These are phyloP conservation scores for Montipora sp. DNA, from an alignment of 64 coral and sea anemone species.

Conservation along the genomic window DNA sequence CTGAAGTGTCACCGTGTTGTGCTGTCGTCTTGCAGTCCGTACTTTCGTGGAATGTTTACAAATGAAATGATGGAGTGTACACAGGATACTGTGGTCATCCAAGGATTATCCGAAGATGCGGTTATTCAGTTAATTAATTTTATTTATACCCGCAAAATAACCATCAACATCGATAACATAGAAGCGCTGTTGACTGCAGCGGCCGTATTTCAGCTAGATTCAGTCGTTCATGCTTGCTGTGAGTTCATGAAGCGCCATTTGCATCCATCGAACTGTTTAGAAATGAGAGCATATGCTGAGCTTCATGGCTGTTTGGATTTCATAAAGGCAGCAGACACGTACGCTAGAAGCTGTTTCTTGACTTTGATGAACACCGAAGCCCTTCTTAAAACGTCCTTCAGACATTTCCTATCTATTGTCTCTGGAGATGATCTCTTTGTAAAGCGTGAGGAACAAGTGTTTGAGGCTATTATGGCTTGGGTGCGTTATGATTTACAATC, in stretches of 20 bases:
- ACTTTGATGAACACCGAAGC: conserved; percentile 74
- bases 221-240: conserved; percentile 93
- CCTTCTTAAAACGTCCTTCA: conserved; percentile 81
- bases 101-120: conserved; percentile 87
- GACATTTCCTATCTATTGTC: conserved; percentile 77
- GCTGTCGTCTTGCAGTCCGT: conserved; percentile 91
- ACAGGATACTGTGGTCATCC: conserved; percentile 84
- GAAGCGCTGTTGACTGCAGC: conserved; percentile 87
- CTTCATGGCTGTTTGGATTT: conserved; percentile 93
- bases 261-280: conserved; percentile 90
- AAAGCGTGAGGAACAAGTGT: conserved; percentile 88
- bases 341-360: conserved; percentile 74
- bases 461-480: conserved; percentile 89
- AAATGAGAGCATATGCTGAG: conserved; percentile 93
- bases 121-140: conserved; percentile 84
- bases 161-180: conserved; percentile 91
- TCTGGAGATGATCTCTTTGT: conserved; percentile 80
- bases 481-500: conserved; percentile 62
- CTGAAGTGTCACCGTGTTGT: conserved; percentile 93
- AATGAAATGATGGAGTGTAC: conserved; percentile 90
- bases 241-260: conserved; percentile 95
- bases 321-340: conserved; percentile 76
- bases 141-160: conserved; percentile 94
- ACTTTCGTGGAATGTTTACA: conserved; percentile 98
- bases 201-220: conserved; percentile 88